These are phyloP conservation scores for pig (Sus scrofa) DNA, from an alignment of 2,113 vertebrate species.

Conservation along the genomic window DNA sequence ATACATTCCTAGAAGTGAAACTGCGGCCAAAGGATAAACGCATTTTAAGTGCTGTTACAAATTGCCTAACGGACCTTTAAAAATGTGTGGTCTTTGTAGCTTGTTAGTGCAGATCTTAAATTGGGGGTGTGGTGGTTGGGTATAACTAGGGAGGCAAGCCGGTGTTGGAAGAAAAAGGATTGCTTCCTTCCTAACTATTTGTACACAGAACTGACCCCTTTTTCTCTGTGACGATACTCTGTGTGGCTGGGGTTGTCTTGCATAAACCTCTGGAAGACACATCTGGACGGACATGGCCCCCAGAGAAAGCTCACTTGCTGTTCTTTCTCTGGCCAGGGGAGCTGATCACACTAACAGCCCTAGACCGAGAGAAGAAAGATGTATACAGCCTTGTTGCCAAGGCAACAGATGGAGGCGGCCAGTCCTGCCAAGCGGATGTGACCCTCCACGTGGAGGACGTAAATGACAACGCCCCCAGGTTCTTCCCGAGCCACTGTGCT, in stretches of 20 bases:
- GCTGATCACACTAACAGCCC: slow-evolving; percentile 90
- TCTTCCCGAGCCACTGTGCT: slow-evolving; percentile 93
- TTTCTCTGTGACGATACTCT: not conserved
- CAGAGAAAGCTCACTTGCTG: slow-evolving; percentile 21
- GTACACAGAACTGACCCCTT: not conserved
- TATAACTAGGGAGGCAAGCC: not conserved
- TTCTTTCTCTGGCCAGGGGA: slow-evolving; percentile 89
- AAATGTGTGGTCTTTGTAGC: not conserved
- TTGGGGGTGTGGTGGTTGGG: not conserved
- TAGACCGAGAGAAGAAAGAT: slow-evolving; percentile 93
- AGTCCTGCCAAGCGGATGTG: slow-evolving; percentile 95
- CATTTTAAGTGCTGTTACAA: slow-evolving; percentile 37
- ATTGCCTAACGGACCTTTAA: not conserved
- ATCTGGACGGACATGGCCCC: not conserved
- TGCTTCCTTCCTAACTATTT: not conserved
- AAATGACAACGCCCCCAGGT: slow-evolving; percentile 95
- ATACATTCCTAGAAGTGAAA: slow-evolving; percentile 6
- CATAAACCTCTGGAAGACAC: not conserved
- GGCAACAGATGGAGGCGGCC: slow-evolving; percentile 96
- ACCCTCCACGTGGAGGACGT: slow-evolving; percentile 91
- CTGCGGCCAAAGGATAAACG: not conserved
- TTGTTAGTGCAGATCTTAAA: not conserved
- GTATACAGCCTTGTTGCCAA: slow-evolving; percentile 92
- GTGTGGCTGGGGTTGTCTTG: not conserved
- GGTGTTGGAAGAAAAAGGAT: not conserved